These are phyloP conservation scores for Eudemis profundana DNA, from an alignment of 2,888 invertebrate species.

Conservation along the genomic window DNA sequence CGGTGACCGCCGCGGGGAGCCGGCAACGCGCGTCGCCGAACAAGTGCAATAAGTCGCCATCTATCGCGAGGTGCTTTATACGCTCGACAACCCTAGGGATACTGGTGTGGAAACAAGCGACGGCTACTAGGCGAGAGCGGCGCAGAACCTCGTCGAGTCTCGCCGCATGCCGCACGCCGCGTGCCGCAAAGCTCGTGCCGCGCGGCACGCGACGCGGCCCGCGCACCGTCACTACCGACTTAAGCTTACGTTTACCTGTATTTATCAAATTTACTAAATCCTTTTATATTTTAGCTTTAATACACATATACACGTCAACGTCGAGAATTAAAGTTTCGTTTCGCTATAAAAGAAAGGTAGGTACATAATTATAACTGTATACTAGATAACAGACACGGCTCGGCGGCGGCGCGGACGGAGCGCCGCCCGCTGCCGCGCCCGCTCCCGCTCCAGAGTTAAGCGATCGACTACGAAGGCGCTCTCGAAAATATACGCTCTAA, in stretches of 20 bases:
- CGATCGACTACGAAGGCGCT: conserved; percentile 44
- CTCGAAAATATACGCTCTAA: conserved; percentile 45
- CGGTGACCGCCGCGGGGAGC: too few relatives aligned
- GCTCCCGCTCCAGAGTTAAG: conserved; percentile 28
- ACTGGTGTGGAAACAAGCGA: background rate
- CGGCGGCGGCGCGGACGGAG: conserved; percentile 63
- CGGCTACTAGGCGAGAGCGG: background rate
- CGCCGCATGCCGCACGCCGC: too few relatives aligned
- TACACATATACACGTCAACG: conserved; percentile 79
- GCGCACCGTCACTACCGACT: conserved; percentile 76
- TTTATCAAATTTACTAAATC: conserved; percentile 63
- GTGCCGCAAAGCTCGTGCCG: too few relatives aligned
- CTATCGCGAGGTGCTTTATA: too few relatives aligned
- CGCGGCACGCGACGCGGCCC: too few relatives aligned
- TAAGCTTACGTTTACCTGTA: conserved; percentile 65
- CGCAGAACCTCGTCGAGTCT: background rate
- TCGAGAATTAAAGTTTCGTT: conserved; percentile 65
- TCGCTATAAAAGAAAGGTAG: conserved; percentile 74
- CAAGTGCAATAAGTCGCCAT: too few relatives aligned
- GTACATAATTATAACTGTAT: conserved; percentile 69
- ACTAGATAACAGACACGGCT: conserved; percentile 74
- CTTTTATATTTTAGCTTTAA: conserved; percentile 65
- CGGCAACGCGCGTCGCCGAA: too few relatives aligned
- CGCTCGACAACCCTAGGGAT: too few relatives aligned
- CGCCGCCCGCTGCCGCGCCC: background rate